Percentiles rank a stretch among this genome's conserved stretches.
phyloP scores from a whole-genome alignment of 2,797 vertebrate species.

The Acipenser transmontanus region DNA sequence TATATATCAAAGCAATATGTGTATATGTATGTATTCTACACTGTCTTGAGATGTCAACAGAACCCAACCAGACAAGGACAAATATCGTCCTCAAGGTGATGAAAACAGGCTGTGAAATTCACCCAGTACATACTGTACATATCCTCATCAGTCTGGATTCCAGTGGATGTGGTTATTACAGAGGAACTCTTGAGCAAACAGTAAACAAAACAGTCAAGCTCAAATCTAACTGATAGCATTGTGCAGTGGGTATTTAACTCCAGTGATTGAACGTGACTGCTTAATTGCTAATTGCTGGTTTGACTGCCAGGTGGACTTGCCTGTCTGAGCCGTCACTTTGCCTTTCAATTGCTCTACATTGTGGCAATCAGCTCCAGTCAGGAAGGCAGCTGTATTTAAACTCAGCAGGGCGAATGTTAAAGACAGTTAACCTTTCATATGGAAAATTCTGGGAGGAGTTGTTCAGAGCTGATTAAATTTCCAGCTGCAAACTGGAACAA shows the following conservation, averaged over 20 bases:
- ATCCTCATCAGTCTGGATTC: neutral
- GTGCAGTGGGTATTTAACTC: neutral
- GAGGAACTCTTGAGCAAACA: neutral
- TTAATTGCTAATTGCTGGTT: neutral
- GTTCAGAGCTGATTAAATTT: neutral
- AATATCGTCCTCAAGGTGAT: no score
- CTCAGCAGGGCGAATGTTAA: neutral
- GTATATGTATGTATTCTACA: no score
- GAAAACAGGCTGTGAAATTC: neutral
- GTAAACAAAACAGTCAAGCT: neutral
- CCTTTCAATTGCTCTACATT: neutral
- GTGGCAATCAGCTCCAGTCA: neutral
- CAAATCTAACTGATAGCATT: neutral
- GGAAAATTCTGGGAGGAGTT: neutral
- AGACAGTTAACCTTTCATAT: slow-evolving; percentile 2
- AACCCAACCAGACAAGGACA: no score
- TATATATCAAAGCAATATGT: no score
- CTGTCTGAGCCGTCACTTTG: neutral
- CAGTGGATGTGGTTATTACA: neutral
- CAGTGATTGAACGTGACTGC: neutral
- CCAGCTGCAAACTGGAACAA: neutral
- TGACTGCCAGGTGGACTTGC: neutral
- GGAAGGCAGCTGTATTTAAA: neutral
- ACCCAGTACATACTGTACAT: neutral
- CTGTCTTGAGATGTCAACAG: no score